A percentile compares a stretch with the other conserved stretches of the same genome.
phyloP scores from a whole-genome alignment of 2,888 invertebrate species.

The Cinara cedri region DNA sequence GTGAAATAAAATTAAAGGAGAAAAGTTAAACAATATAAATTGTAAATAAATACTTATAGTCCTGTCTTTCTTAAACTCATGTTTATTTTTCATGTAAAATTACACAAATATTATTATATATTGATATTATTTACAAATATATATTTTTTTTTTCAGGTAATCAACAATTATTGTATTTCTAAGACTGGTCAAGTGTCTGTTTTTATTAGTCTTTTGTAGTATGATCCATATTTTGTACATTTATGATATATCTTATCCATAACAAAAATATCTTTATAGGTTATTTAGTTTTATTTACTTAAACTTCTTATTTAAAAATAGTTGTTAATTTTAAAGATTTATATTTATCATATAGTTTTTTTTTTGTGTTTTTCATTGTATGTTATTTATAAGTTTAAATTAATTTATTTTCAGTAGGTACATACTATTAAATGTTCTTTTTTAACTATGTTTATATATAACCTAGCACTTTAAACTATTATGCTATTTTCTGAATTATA shows the following conservation, averaged over 20 bases:
- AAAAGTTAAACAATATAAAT: neutral
- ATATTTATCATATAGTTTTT: neutral
- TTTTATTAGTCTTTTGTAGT: slow-evolving; percentile 17
- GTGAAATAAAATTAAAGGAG: too few species aligned
- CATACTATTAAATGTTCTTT: neutral
- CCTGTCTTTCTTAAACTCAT: too few species aligned
- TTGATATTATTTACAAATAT: neutral
- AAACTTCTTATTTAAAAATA: neutral
- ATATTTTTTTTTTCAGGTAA: neutral
- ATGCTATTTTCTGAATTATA: neutral
- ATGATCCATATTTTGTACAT: neutral
- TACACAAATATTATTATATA: neutral
- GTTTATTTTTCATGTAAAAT: neutral
- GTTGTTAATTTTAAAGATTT: slow-evolving; percentile 17
- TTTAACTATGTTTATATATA: neutral
- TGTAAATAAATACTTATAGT: too few species aligned
- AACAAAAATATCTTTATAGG: too few species aligned
- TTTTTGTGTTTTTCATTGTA: neutral
- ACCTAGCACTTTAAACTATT: neutral
- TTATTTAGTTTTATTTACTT: neutral
- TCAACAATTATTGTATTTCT: slow-evolving; percentile 21
- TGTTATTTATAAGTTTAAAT: neutral
- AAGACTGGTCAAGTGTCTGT: slow-evolving; percentile 32
- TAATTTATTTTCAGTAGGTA: neutral
- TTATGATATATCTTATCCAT: neutral